These are phyloP conservation scores for Cassiopea xamachana DNA, from an alignment of 30 jellyfish, hydroid and myxozoan species.

Conservation along the genomic window DNA sequence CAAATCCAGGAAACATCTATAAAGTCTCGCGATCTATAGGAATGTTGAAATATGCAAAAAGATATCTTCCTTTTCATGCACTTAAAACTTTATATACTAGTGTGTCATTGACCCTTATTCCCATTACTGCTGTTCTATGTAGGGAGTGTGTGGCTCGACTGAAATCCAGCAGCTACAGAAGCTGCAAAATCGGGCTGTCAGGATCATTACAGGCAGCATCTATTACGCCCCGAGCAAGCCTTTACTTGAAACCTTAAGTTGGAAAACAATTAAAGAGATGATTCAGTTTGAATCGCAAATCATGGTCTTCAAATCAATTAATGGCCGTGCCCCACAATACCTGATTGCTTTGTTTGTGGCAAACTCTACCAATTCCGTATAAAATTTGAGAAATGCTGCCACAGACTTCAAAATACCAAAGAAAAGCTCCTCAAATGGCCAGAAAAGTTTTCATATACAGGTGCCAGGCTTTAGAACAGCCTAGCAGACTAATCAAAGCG, in stretches of 20 bases:
- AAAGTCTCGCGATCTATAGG: slow-evolving; percentile 17
- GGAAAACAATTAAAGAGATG: slow-evolving; percentile 18
- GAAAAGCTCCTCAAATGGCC: slow-evolving; percentile 23
- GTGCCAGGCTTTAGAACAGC: slow-evolving; percentile 22
- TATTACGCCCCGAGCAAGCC: slow-evolving; percentile 32
- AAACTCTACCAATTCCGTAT: slow-evolving; percentile 13
- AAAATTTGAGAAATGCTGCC: slow-evolving; percentile 12
- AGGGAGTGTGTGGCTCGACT: slow-evolving; percentile 4
- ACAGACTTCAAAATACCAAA: slow-evolving; percentile 4
- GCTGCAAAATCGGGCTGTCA: slow-evolving; percentile 9
- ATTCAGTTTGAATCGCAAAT: slow-evolving; percentile 12
- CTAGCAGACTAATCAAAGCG: slow-evolving; percentile 14
- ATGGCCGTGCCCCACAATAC: slow-evolving; percentile 1
- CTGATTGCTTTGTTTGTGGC: slow-evolving; percentile 21
- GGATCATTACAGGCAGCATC: slow-evolving; percentile 14
- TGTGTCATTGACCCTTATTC: slow-evolving; percentile 6
- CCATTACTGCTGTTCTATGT: slow-evolving; percentile 15
- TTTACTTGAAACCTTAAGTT: background rate
- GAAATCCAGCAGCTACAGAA: slow-evolving; percentile 7
- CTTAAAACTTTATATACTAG: slow-evolving; percentile 4
- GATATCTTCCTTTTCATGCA: slow-evolving; percentile 42
- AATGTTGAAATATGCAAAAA: slow-evolving; percentile 39
- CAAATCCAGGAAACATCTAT: slow-evolving; percentile 2
- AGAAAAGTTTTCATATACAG: slow-evolving; percentile 25
- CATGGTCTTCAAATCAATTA: background rate